Evolutionary conservation across 2,797 vertebrate genomes (phyloP).

Genomic region (Prunella strophiata): DNA sequence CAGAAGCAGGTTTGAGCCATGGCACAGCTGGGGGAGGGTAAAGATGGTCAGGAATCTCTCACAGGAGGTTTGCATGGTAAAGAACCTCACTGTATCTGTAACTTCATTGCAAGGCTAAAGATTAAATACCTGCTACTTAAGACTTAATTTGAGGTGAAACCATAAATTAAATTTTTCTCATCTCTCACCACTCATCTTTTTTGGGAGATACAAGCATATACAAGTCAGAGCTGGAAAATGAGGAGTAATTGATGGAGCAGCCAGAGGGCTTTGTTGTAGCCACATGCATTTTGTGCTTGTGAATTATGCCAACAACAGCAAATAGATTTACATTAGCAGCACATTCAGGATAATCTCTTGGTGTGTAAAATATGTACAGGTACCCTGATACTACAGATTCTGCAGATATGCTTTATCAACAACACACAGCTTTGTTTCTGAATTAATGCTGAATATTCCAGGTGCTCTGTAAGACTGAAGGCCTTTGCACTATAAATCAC

Average conservation of each 20-base stretch:
- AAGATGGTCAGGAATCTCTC: not conserved
- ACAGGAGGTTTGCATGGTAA: not conserved
- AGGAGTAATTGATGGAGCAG: not conserved
- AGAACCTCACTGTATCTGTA: not conserved
- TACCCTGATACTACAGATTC: not conserved
- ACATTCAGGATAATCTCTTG: not conserved
- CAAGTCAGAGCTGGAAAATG: constrained; percentile 16
- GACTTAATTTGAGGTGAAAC: constrained; percentile 5
- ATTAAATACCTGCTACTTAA: not conserved
- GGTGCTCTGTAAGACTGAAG: not conserved
- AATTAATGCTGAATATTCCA: constrained; percentile 15
- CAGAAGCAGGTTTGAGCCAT: not conserved
- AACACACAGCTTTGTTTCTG: not conserved
- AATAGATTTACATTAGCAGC: not conserved
- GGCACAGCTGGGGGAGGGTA: not conserved
- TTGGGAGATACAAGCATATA: not conserved
- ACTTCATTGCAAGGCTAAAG: not conserved
- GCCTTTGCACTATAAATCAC: constrained; percentile 31
- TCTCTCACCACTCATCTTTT: not conserved
- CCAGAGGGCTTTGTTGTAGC: constrained; percentile 20
- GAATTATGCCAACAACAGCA: constrained; percentile 11
- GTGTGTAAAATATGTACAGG: not conserved
- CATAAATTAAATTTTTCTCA: constrained; percentile 12
- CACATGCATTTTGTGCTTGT: not conserved
- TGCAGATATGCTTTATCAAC: not conserved